These are phyloP conservation scores for Mythimna albipuncta DNA, from an alignment of 2,888 invertebrate genomes.

Conservation along the genomic window DNA sequence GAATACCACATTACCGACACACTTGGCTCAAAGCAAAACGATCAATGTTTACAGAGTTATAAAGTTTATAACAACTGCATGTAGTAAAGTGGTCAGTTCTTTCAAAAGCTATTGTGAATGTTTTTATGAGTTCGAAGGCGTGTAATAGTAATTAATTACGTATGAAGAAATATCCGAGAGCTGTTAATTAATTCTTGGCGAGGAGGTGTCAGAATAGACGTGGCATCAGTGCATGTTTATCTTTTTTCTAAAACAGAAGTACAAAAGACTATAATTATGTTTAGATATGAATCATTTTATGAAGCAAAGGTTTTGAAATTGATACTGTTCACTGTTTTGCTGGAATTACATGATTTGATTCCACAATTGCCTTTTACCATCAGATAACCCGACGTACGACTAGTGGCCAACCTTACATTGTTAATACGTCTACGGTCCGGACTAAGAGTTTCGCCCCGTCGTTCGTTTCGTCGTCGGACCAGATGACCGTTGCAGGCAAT, in stretches of 20 bases:
- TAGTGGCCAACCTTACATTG: too few species aligned
- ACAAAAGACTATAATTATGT: conserved; percentile 28
- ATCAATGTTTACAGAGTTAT: conserved; percentile 29
- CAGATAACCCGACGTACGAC: too few species aligned
- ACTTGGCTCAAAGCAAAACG: conserved; percentile 38
- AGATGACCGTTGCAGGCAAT: too few species aligned
- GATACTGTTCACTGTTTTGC: not conserved
- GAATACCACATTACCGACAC: conserved; percentile 21
- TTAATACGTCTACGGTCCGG: too few species aligned
- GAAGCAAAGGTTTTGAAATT: conserved; percentile 8
- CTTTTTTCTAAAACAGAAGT: conserved; percentile 24
- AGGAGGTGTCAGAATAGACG: conserved; percentile 49
- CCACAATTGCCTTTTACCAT: too few species aligned
- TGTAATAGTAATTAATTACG: conserved; percentile 77
- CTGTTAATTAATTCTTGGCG: conserved; percentile 74
- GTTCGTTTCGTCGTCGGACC: too few species aligned
- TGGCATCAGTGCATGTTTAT: conserved; percentile 29
- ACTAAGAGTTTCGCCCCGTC: too few species aligned
- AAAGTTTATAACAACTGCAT: conserved; percentile 22
- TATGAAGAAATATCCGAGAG: conserved; percentile 74
- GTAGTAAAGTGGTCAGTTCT: conserved; percentile 46
- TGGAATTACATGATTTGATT: too few species aligned
- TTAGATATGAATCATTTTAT: conserved; percentile 21
- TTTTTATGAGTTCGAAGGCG: conserved; percentile 73
- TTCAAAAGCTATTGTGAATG: conserved; percentile 70